These are phyloP conservation scores for Lagenorhynchus albirostris DNA, from an alignment of 2,113 vertebrate species.

Conservation along the genomic window DNA sequence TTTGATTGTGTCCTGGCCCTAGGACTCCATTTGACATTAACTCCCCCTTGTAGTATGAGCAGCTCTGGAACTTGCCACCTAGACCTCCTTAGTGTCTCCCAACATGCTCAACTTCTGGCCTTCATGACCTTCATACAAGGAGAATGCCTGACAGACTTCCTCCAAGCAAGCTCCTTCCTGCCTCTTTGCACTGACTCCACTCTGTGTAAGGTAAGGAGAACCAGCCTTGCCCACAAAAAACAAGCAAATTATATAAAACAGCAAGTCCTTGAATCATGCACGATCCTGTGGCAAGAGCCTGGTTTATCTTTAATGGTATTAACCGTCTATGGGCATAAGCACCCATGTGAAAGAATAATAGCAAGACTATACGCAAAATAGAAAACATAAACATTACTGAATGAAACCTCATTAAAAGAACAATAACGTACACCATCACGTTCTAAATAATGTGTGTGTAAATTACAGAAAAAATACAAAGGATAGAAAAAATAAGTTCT, in stretches of 20 bases:
- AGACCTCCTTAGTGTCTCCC: neutral
- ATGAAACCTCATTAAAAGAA: conserved; percentile 12
- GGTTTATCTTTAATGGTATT: neutral
- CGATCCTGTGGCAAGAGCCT: neutral
- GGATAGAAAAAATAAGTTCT: neutral
- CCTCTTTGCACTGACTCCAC: neutral
- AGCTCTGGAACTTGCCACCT: neutral
- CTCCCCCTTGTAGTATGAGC: neutral
- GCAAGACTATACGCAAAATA: neutral
- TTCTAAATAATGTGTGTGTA: neutral
- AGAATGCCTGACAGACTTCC: neutral
- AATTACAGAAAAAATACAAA: neutral
- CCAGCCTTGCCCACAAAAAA: neutral
- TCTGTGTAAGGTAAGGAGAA: neutral
- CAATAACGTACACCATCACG: neutral
- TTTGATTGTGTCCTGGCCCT: neutral
- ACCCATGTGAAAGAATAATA: neutral
- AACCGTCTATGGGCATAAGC: neutral
- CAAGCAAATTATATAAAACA: neutral
- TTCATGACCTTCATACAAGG: neutral
- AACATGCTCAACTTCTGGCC: neutral
- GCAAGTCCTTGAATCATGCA: neutral
- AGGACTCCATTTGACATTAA: neutral
- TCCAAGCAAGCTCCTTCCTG: neutral
- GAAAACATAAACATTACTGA: conserved; percentile 1